Percentiles rank a stretch among this genome's conserved stretches.
Evolutionary conservation across 1,140 invertebrate genomes (phyloP).

Genomic region (Aphaenogaster floridana): DNA sequence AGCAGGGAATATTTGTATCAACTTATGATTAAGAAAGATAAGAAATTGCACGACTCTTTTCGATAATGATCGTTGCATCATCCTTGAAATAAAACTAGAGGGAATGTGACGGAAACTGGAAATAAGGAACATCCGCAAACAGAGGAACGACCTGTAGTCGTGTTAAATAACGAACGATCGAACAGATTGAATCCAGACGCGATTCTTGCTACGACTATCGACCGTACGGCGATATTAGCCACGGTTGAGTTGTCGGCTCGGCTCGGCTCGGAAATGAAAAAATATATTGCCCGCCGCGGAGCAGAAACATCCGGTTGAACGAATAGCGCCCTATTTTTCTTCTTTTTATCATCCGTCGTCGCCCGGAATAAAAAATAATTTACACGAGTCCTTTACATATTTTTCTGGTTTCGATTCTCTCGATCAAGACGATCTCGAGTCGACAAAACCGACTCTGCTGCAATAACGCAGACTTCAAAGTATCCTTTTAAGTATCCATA

Average conservation of each 20-base stretch:
- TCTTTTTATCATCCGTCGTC: not conserved
- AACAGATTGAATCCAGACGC: slow-evolving; percentile 50
- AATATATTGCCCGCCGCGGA: slow-evolving; percentile 49
- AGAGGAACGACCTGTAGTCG: slow-evolving; percentile 16
- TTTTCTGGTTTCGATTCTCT: slow-evolving; percentile 19
- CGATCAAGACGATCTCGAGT: not conserved
- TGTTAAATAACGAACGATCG: slow-evolving; percentile 28
- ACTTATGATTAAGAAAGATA: not conserved
- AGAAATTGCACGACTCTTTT: not conserved
- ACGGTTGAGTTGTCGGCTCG: slow-evolving; percentile 47
- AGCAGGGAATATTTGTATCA: not conserved
- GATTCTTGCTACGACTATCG: slow-evolving; percentile 45
- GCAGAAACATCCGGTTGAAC: slow-evolving; percentile 49
- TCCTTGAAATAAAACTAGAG: not conserved
- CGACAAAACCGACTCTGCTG: not conserved
- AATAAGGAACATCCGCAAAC: slow-evolving; percentile 14
- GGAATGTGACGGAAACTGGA: not conserved
- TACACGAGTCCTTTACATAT: slow-evolving; percentile 22
- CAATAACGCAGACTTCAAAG: not conserved
- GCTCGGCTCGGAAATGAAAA: slow-evolving; percentile 48
- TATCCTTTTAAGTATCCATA: not conserved
- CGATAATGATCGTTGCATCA: not conserved
- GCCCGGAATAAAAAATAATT: slow-evolving; percentile 44
- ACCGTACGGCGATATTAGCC: slow-evolving; percentile 45
- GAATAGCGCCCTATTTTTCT: slow-evolving; percentile 39